Percentiles rank a stretch among this genome's conserved stretches.
phyloP scores from a whole-genome alignment of 2,797 vertebrate species.

The Scolopax rusticola region DNA sequence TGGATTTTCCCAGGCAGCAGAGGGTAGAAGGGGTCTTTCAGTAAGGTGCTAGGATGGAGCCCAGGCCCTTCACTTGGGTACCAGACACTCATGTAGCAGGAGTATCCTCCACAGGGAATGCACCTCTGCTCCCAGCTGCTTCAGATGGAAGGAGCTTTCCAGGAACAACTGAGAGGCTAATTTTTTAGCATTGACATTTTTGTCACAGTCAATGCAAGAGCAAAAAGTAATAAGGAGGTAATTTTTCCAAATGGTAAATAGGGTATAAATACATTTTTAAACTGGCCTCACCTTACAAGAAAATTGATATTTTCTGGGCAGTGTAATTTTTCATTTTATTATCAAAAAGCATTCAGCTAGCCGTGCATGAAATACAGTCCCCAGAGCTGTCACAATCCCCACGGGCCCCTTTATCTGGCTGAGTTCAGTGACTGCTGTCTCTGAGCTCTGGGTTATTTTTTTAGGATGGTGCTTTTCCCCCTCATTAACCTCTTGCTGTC shows the following conservation, averaged over 20 bases:
- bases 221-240: constrained; percentile 61
- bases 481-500: constrained; percentile 52
- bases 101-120: not conserved
- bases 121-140: not conserved
- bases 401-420: constrained; percentile 54
- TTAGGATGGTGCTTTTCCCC: constrained; percentile 60
- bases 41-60: not conserved
- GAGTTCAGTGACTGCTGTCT: constrained; percentile 55
- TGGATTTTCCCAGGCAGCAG: not conserved
- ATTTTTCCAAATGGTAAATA: constrained; percentile 70
- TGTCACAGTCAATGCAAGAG: constrained; percentile 58
- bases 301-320: constrained; percentile 71
- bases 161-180: constrained; percentile 9
- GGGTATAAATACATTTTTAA: constrained; percentile 69
- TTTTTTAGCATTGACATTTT: constrained; percentile 62
- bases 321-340: constrained; percentile 70
- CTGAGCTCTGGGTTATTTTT: constrained; percentile 49
- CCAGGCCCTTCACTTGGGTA: not conserved
- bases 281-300: constrained; percentile 55
- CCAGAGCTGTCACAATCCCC: constrained; percentile 67
- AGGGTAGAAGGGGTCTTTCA: not conserved
- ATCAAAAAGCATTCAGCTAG: constrained; percentile 61
- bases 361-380: constrained; percentile 63
- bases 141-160: not conserved
- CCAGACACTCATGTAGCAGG: fast-evolving